phyloP scores from a whole-genome alignment of 2,113 vertebrate genomes.

The Sylvicapra grimmia region DNA sequence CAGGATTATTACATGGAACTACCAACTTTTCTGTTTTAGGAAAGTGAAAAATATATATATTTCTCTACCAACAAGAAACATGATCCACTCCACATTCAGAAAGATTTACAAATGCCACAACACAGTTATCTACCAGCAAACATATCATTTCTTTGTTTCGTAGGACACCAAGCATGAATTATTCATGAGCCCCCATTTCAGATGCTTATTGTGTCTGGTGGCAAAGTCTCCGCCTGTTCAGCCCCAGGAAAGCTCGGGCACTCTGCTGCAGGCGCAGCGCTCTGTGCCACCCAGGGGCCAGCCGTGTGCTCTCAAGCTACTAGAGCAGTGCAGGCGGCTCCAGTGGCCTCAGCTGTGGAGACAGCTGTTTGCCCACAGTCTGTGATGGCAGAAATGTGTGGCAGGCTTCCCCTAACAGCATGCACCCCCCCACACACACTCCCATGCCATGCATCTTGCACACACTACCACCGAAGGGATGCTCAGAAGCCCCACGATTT shows the following conservation, averaged over 20 bases:
- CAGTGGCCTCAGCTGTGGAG: constrained; percentile 74
- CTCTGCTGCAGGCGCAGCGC: constrained; percentile 33
- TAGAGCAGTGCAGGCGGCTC: constrained; percentile 51
- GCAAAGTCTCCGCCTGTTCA: constrained; percentile 55
- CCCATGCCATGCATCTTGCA: not conserved
- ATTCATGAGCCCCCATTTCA: constrained; percentile 73
- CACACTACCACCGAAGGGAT: not conserved
- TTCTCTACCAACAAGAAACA: constrained; percentile 51
- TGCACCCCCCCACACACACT: not conserved
- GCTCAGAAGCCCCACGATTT: constrained; percentile 6
- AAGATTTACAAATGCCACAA: constrained; percentile 55
- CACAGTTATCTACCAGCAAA: constrained; percentile 62
- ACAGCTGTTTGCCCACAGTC: constrained; percentile 72
- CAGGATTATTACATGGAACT: constrained; percentile 4
- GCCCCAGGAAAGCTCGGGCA: not conserved
- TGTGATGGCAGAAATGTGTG: constrained; percentile 61
- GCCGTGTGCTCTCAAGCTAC: constrained; percentile 59
- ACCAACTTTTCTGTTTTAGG: constrained; percentile 44
- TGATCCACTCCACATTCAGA: constrained; percentile 38
- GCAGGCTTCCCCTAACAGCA: constrained; percentile 50
- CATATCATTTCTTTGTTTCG: constrained; percentile 68
- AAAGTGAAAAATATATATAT: not conserved
- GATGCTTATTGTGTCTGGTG: constrained; percentile 68
- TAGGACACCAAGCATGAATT: constrained; percentile 59
- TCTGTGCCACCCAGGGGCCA: constrained; percentile 59